phyloP scores from a whole-genome alignment of 2,888 invertebrate genomes.

The Serripes groenlandicus region DNA sequence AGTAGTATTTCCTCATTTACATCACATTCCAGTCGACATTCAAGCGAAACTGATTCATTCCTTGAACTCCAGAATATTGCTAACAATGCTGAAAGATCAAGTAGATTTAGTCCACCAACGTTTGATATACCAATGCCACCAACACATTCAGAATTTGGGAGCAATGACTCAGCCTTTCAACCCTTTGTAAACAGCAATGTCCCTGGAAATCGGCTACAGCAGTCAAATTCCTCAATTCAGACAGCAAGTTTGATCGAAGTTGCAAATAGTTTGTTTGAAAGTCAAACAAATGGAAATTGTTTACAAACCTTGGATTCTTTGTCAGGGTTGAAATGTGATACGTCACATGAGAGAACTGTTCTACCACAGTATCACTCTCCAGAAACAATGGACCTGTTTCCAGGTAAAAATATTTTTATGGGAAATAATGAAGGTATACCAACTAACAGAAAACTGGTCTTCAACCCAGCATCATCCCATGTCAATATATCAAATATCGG shows the following conservation, averaged over 20 bases:
- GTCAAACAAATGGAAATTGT: neutral
- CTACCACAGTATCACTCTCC: slow-evolving; percentile 18
- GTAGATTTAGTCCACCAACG: slow-evolving; percentile 11
- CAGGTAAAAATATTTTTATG: slow-evolving; percentile 6
- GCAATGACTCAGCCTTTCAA: slow-evolving; percentile 53
- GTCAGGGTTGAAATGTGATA: slow-evolving; percentile 13
- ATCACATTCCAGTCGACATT: slow-evolving; percentile 59
- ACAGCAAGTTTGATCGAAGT: slow-evolving; percentile 12
- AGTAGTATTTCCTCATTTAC: slow-evolving; percentile 58
- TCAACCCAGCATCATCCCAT: neutral
- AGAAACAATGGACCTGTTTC: slow-evolving; percentile 10
- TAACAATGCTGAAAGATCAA: slow-evolving; percentile 39
- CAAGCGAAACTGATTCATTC: slow-evolving; percentile 57
- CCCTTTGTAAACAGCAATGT: slow-evolving; percentile 39
- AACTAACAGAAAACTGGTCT: slow-evolving; percentile 8
- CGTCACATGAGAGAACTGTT: neutral
- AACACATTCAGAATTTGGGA: slow-evolving; percentile 18
- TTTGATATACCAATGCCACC: slow-evolving; percentile 12
- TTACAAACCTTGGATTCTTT: neutral
- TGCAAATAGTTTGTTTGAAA: slow-evolving; percentile 9
- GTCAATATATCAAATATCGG: neutral
- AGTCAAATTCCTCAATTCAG: neutral
- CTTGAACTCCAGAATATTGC: slow-evolving; percentile 54
- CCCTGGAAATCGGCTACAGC: neutral
- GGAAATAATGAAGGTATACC: slow-evolving; percentile 7